Conservation (phyloP, 1,140 invertebrate genomes). For the Polypedilum pembai region DNA sequence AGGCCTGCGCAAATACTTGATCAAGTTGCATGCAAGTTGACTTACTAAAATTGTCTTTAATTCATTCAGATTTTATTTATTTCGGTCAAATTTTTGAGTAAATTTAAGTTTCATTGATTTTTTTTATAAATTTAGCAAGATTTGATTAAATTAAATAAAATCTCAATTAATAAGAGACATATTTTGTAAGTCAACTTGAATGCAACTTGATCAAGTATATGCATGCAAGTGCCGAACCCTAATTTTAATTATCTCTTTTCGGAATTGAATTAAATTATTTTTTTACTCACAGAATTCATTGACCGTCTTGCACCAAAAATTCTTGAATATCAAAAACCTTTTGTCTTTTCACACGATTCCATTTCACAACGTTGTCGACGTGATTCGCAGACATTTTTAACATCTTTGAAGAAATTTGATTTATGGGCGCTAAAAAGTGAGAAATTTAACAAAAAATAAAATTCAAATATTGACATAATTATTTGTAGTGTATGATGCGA, state of each 20-base stretch:
- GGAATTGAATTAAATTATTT: neutral
- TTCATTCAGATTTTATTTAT: too few species aligned
- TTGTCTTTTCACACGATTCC: slow-evolving; percentile 38
- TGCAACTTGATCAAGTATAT: too few species aligned
- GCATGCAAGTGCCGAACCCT: neutral
- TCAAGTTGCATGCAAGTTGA: too few species aligned
- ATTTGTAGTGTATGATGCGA: slow-evolving; percentile 46
- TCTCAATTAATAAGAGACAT: too few species aligned
- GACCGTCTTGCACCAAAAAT: slow-evolving; percentile 38
- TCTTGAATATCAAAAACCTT: slow-evolving; percentile 37
- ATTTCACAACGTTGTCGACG: slow-evolving; percentile 37
- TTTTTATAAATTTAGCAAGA: too few species aligned
- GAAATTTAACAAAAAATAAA: slow-evolving; percentile 31
- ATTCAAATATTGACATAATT: neutral
- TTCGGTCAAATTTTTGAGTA: too few species aligned
- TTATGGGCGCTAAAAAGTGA: slow-evolving; percentile 43
- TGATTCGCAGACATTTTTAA: slow-evolving; percentile 38
- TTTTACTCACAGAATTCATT: slow-evolving; percentile 36
- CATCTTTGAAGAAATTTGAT: slow-evolving; percentile 41
- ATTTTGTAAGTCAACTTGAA: too few species aligned
- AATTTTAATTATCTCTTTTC: neutral
- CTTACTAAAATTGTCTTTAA: too few species aligned
- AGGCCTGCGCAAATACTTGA: too few species aligned
- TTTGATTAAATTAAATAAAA: too few species aligned
- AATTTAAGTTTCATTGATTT: too few species aligned